phyloP scores from a whole-genome alignment of 2,113 vertebrate species.

The Toxotes chatareus region DNA sequence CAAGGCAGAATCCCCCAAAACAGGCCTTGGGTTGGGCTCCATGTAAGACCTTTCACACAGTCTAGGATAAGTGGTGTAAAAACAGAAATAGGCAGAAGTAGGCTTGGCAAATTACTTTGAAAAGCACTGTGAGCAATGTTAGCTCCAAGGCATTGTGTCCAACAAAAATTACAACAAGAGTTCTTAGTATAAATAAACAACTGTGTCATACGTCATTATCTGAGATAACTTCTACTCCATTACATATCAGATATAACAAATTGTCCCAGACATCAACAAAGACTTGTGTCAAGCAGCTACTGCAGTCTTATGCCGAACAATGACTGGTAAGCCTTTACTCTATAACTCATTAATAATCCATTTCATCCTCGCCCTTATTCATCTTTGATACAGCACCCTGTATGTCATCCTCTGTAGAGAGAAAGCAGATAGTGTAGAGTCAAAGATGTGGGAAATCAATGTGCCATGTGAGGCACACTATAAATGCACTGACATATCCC shows the following conservation, averaged over 20 bases:
- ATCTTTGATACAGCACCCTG: slow-evolving; percentile 53
- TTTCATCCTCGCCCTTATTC: slow-evolving; percentile 47
- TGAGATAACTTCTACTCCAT: neutral
- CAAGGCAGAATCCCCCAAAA: slow-evolving; percentile 67
- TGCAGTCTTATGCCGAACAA: slow-evolving; percentile 27
- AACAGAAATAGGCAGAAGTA: slow-evolving; percentile 32
- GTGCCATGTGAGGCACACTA: neutral
- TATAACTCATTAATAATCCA: slow-evolving; percentile 67
- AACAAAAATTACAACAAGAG: neutral
- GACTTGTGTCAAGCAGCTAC: neutral
- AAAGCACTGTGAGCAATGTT: neutral
- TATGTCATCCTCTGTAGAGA: slow-evolving; percentile 22
- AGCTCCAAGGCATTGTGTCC: neutral
- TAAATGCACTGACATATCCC: slow-evolving; percentile 32
- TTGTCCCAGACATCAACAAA: slow-evolving; percentile 10
- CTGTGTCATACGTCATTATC: slow-evolving; percentile 10
- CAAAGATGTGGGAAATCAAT: slow-evolving; percentile 41
- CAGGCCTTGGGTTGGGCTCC: slow-evolving; percentile 57
- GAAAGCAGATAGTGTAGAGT: slow-evolving; percentile 10
- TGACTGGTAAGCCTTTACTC: slow-evolving; percentile 39
- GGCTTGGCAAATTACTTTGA: slow-evolving; percentile 2
- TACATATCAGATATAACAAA: slow-evolving; percentile 17
- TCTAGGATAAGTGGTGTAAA: slow-evolving; percentile 19
- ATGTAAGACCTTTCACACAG: slow-evolving; percentile 50
- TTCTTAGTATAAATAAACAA: slow-evolving; percentile 19